A percentile compares a stretch with the other conserved stretches of the same genome.
These are phyloP conservation scores for Brevipalpus yothersi DNA, from an alignment of 1,140 invertebrate species.

Conservation along the genomic window DNA sequence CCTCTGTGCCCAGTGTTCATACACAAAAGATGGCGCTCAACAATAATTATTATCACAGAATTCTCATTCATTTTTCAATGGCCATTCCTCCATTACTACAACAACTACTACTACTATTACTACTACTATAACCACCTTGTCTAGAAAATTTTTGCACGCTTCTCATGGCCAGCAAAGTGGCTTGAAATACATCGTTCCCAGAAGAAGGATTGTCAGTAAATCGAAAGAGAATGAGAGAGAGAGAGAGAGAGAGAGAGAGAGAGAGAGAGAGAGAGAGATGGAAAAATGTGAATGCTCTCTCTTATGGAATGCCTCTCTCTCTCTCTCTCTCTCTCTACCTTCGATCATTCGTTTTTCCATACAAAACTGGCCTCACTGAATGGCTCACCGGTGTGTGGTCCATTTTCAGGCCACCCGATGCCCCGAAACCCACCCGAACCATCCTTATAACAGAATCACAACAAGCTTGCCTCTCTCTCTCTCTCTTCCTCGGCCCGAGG, in stretches of 20 bases:
- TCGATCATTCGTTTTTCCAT: background rate
- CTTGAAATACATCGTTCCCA: background rate
- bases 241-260: constrained; percentile 3
- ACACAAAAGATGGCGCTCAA: background rate
- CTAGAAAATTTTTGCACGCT: background rate
- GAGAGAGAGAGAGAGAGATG: constrained; percentile 1
- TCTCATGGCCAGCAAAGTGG: background rate
- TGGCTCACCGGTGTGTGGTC: background rate
- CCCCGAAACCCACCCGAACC: too few species aligned
- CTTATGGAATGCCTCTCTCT: background rate
- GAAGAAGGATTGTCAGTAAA: background rate
- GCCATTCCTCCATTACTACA: background rate
- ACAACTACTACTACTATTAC: background rate
- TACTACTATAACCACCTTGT: background rate
- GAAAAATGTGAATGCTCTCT: background rate
- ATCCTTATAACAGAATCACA: too few species aligned
- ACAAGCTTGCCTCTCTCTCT: too few species aligned
- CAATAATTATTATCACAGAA: background rate
- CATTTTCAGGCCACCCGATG: background rate
- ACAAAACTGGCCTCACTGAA: background rate
- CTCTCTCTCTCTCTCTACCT: background rate
- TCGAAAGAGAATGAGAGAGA: background rate
- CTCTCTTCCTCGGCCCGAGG: too few species aligned
- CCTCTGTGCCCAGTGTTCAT: background rate
- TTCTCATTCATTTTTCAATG: background rate